Base-by-base conservation (phyloP, 2,113 vertebrate species). In the Syrmaticus mikado region DNA sequence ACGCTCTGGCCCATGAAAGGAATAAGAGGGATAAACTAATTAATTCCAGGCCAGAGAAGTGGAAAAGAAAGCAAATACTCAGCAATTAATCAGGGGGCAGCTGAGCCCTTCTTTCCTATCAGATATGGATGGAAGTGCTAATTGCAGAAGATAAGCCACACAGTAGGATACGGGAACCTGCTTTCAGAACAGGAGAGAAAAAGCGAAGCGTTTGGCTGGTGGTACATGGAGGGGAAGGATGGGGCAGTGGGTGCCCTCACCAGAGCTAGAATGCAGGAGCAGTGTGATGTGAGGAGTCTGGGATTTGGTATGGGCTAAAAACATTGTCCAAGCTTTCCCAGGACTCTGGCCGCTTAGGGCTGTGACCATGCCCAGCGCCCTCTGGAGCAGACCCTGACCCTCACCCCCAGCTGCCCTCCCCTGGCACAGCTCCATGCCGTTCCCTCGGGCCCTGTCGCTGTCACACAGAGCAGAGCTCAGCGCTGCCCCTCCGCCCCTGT, bases 131-230 rank as follows among this genome's bases (percentile, higher is more conserved):
- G 76, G 76, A 96, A 82, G 88, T 95, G 95, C 93, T 97, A 95
- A 97, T 95, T 96, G 90, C 83, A 93, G 62, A 94, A 94, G 95
- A 93, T 96, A 96, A 97, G 88, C 68, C 79, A 87, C 94, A 48
- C 81, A 92, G 91, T 82, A 66, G 91, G 91, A 87, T 79, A 67
- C 6, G 10, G 34, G 74, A 66, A 84, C 41, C 76, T 88, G 95
- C 84, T 65, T 95, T 92, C 82, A 84, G 81, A 90, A 82, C 85
- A 66, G 80, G 67, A 34, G 43, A 76, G 90, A 68, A 83, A 87
- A 91, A 92, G 27, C 20, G 52, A 92, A 77, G 30, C 57, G 65
- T 85, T 64, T 27, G 74, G 34, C n/a, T 90, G 88, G 75, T 74
- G 72, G 60, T 52, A 70, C 34, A 45, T 20, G n/a, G 45, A 82